phyloP scores from a whole-genome alignment of 23 tunicate species.

The Halocynthia aurantium region DNA sequence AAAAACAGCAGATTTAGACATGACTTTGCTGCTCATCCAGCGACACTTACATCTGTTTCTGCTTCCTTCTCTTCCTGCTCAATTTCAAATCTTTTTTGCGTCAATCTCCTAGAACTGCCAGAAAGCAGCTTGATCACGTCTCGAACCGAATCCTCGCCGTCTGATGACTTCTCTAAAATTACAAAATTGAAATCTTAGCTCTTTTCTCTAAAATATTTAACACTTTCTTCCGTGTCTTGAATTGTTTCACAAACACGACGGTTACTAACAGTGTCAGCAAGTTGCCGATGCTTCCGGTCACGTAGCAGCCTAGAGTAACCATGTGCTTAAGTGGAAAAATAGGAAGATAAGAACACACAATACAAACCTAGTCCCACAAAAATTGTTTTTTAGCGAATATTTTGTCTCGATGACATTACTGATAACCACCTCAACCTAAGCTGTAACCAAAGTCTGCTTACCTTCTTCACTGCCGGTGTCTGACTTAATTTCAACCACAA shows the following conservation, averaged over 20 bases:
- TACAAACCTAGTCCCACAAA: no score
- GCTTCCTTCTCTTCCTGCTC: slow-evolving; percentile 7
- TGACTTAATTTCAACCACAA: slow-evolving; percentile 18
- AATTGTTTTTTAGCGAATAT: no score
- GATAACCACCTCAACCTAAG: no score
- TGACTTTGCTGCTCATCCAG: not conserved
- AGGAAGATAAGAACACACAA: no score
- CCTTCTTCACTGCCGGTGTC: slow-evolving; percentile 20
- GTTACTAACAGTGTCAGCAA: no score
- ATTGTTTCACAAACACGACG: no score
- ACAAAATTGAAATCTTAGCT: no score
- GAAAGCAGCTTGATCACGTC: slow-evolving; percentile 49
- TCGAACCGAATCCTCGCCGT: slow-evolving; percentile 38
- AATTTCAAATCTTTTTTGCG: slow-evolving; percentile 1
- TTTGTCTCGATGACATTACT: no score
- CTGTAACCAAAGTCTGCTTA: not conserved
- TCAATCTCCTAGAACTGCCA: slow-evolving; percentile 12
- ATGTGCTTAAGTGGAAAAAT: no score
- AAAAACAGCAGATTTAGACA: not conserved
- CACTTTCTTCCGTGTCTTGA: not conserved
- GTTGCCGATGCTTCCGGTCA: not conserved
- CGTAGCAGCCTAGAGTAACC: no score
- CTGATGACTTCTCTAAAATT: slow-evolving; percentile 31
- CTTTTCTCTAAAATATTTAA: not conserved
- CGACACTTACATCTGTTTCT: slow-evolving; percentile 22